Percentiles rank a stretch among this genome's conserved stretches.
Evolutionary conservation across 1,140 invertebrate species (phyloP).

Genomic region (Eupristina koningsbergeri): DNA sequence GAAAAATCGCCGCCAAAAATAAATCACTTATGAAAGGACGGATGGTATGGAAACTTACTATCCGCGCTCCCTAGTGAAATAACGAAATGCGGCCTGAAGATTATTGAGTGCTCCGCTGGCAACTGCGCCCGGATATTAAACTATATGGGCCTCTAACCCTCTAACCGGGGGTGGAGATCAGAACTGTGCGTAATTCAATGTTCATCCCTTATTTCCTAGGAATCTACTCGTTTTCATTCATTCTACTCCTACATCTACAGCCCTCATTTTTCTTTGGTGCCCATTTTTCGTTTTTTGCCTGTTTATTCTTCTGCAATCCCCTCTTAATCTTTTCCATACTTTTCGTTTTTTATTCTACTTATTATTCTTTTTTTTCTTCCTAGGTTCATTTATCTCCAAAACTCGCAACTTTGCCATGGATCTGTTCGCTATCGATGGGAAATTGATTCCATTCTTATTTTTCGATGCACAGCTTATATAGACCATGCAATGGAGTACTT

Average conservation of each 20-base stretch:
- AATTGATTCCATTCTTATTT: constrained; percentile 43
- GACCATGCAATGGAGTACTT: too few relatives aligned
- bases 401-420: constrained; percentile 34
- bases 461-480: constrained; percentile 12
- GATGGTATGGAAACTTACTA: constrained; percentile 38
- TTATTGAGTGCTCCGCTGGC: constrained; percentile 37
- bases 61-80: constrained; percentile 29
- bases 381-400: constrained; percentile 5
- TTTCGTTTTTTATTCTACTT: constrained; percentile 29
- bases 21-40: constrained; percentile 42
- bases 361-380: constrained; percentile 46
- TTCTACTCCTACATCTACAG: too few relatives aligned
- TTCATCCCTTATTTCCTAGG: constrained; percentile 8
- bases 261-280: not conserved
- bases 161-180: not conserved
- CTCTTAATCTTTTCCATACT: constrained; percentile 44
- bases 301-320: constrained; percentile 25
- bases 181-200: constrained; percentile 10
- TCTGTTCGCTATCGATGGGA: constrained; percentile 37
- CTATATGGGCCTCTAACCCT: constrained; percentile 2
- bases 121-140: constrained; percentile 47
- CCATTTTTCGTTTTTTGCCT: not conserved
- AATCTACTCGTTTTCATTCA: constrained; percentile 19
- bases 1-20: constrained; percentile 45
- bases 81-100: constrained; percentile 28